Evolutionary conservation across 1,140 invertebrate species (phyloP).

Genomic region (Drosophila novamexicana): DNA sequence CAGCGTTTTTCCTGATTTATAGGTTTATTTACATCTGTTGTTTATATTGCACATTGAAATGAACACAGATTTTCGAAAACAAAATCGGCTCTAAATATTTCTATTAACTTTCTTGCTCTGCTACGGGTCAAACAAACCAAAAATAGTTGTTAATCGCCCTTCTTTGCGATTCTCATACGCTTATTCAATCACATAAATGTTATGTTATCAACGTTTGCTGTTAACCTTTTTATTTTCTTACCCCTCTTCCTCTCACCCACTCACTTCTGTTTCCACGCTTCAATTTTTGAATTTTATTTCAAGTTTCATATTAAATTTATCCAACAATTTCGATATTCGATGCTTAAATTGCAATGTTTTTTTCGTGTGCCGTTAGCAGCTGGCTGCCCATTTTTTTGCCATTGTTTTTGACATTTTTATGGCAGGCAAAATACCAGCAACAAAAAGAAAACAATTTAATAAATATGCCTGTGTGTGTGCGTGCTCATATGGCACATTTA

Average conservation of each 20-base stretch:
- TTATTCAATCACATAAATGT: no score
- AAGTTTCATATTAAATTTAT: conserved; percentile 6
- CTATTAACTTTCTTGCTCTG: no score
- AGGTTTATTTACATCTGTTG: no score
- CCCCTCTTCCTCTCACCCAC: no score
- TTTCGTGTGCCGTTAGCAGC: conserved; percentile 36
- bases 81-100: no score
- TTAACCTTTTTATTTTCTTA: background rate
- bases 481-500: conserved; percentile 17
- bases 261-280: background rate
- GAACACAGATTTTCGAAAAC: no score
- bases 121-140: no score
- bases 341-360: conserved; percentile 27
- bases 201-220: no score
- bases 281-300: background rate
- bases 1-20: no score
- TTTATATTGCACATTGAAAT: no score
- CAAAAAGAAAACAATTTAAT: conserved; percentile 60
- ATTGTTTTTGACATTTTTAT: conserved; percentile 76
- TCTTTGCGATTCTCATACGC: no score
- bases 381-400: conserved; percentile 34
- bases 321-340: background rate
- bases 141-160: no score
- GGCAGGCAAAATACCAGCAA: conserved; percentile 29
- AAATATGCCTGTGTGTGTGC: conserved; percentile 37